A percentile compares a stretch with the other conserved stretches of the same genome.
Evolutionary conservation across 2,113 vertebrate species (phyloP).

Genomic region (Terrapene triunguis): DNA sequence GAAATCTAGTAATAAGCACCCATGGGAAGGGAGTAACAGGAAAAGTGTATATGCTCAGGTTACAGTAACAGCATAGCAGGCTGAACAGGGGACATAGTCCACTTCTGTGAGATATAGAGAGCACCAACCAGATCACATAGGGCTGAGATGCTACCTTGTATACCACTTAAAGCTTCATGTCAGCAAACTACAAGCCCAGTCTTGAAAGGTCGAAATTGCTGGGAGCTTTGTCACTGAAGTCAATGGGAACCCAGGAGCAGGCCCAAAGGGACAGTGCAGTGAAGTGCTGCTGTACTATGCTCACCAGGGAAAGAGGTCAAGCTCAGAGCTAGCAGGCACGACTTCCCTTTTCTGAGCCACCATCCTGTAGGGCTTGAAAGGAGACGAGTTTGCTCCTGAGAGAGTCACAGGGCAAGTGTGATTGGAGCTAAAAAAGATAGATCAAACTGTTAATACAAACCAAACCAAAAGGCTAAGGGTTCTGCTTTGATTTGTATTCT

Average conservation of each 20-base stretch:
- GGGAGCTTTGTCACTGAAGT: background rate
- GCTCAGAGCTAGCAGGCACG: background rate
- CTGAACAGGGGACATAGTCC: constrained; percentile 50
- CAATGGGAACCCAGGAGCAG: background rate
- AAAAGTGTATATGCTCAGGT: background rate
- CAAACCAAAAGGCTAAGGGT: constrained; percentile 53
- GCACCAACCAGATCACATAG: background rate
- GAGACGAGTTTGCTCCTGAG: constrained; percentile 12
- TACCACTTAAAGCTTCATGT: background rate
- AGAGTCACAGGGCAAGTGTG: constrained; percentile 1
- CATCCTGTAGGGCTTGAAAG: background rate
- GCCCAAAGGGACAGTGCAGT: background rate
- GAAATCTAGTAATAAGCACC: background rate
- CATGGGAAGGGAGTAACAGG: background rate
- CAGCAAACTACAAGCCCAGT: background rate
- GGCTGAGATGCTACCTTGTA: background rate
- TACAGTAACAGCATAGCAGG: background rate
- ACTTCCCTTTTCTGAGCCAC: background rate
- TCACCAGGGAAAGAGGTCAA: background rate
- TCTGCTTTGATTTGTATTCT: constrained; percentile 66
- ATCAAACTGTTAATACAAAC: constrained; percentile 49
- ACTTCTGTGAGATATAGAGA: background rate
- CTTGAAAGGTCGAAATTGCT: background rate
- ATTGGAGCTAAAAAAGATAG: constrained; percentile 19
- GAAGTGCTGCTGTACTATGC: constrained; percentile 7